A percentile compares a stretch with the other conserved stretches of the same genome.
phyloP scores from a whole-genome alignment of 2,888 invertebrate species.

The Smittia aterrima region DNA sequence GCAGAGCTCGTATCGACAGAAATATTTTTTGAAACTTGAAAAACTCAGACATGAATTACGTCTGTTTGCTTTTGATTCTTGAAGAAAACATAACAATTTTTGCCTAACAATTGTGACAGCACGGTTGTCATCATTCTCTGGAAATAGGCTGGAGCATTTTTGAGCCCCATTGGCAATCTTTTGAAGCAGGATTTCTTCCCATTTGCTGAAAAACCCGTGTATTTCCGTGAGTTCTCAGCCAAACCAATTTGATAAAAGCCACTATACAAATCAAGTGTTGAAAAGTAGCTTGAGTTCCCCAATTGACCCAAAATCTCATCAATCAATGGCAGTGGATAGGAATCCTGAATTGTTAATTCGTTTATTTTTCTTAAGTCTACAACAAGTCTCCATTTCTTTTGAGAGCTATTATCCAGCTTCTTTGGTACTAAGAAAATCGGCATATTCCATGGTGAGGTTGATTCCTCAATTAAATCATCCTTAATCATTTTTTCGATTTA shows the following conservation, averaged over 20 bases:
- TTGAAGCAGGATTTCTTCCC: slow-evolving; percentile 45
- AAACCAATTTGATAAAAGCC: slow-evolving; percentile 47
- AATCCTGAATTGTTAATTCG: slow-evolving; percentile 45
- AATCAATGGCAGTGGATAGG: slow-evolving; percentile 45
- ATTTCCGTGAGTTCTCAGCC: too few relatives aligned
- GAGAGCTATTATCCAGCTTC: slow-evolving; percentile 45
- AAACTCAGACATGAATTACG: too few relatives aligned
- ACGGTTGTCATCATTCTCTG: slow-evolving; percentile 46
- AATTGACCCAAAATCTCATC: slow-evolving; percentile 46
- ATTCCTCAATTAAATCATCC: slow-evolving; percentile 44
- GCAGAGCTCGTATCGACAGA: too few relatives aligned
- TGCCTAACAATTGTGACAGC: slow-evolving; percentile 44
- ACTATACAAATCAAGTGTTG: slow-evolving; percentile 46
- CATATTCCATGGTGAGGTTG: slow-evolving; percentile 44
- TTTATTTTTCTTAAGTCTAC: slow-evolving; percentile 45
- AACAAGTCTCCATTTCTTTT: slow-evolving; percentile 45
- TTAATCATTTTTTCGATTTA: not conserved
- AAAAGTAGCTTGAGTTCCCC: slow-evolving; percentile 46
- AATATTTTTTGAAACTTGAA: too few relatives aligned
- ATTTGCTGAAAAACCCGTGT: slow-evolving; percentile 45
- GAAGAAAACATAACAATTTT: too few relatives aligned
- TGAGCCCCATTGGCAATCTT: slow-evolving; percentile 45
- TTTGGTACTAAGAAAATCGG: slow-evolving; percentile 47
- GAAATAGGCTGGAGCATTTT: slow-evolving; percentile 45
- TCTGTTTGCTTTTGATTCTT: too few relatives aligned